phyloP scores from a whole-genome alignment of 1,140 invertebrate genomes.

The Carcinoscorpius rotundicauda region DNA sequence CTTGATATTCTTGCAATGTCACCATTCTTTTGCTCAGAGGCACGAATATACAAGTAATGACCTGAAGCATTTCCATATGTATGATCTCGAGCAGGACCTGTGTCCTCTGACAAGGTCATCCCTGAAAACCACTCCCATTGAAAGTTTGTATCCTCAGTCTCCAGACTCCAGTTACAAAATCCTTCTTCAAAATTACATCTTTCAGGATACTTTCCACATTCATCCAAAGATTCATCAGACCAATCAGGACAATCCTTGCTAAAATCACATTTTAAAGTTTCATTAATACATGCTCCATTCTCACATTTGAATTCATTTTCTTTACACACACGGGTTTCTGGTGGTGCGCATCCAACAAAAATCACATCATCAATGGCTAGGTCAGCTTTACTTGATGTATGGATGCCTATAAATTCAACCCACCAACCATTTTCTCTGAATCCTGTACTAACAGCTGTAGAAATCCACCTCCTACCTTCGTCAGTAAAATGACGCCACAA shows the following conservation, averaged over 20 bases:
- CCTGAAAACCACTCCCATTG: conserved; percentile 17
- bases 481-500: conserved; percentile 10
- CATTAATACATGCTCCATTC: conserved; percentile 16
- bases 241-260: conserved; percentile 19
- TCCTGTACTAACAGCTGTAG: conserved; percentile 7
- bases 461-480: conserved; percentile 13
- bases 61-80: conserved; percentile 15
- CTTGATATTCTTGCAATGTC: conserved; percentile 6
- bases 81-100: conserved; percentile 19
- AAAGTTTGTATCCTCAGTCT: background rate
- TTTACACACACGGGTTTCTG: conserved; percentile 15
- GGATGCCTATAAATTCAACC: conserved; percentile 17
- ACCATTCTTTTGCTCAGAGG: background rate
- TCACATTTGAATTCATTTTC: conserved; percentile 15
- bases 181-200: conserved; percentile 18
- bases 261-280: conserved; percentile 17
- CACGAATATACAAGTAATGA: conserved; percentile 6
- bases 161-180: conserved; percentile 13
- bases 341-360: conserved; percentile 13
- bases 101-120: conserved; percentile 8
- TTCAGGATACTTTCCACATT: conserved; percentile 15
- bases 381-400: conserved; percentile 9
- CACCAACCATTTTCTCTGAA: conserved; percentile 10
- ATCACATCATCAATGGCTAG: conserved; percentile 17
- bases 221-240: conserved; percentile 17